phyloP scores from a whole-genome alignment of 1,140 invertebrate genomes.

The Colletes latitarsis region DNA sequence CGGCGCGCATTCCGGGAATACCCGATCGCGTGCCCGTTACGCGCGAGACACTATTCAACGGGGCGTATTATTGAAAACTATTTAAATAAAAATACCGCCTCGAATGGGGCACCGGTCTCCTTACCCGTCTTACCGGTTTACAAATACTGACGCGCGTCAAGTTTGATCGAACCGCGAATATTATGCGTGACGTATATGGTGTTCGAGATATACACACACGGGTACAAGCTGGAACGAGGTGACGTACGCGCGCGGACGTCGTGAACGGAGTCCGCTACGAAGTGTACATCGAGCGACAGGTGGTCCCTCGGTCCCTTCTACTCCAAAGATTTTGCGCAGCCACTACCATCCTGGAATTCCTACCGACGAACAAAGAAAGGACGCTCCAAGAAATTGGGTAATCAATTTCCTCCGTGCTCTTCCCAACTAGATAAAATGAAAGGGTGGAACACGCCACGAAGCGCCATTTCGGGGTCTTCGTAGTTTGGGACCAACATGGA shows the following conservation, averaged over 20 bases:
- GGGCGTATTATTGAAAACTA: constrained; percentile 35
- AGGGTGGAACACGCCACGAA: no score
- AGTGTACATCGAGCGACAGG: constrained; percentile 61
- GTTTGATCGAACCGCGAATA: constrained; percentile 62
- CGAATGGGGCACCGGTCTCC: constrained; percentile 22
- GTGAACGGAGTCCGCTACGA: constrained; percentile 46
- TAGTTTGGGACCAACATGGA: no score
- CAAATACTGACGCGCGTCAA: constrained; percentile 54
- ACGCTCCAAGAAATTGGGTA: constrained; percentile 13
- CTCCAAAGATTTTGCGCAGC: constrained; percentile 56
- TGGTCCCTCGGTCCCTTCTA: constrained; percentile 60
- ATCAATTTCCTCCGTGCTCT: constrained; percentile 4
- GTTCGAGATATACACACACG: constrained; percentile 37
- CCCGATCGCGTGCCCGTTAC: constrained; percentile 38
- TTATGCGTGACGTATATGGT: constrained; percentile 49
- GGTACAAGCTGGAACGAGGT: constrained; percentile 11
- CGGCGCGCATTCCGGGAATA: constrained; percentile 13
- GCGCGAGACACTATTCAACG: constrained; percentile 9
- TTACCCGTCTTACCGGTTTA: constrained; percentile 48
- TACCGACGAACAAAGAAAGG: constrained; percentile 32
- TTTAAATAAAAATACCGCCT: constrained; percentile 41
- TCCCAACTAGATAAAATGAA: no score
- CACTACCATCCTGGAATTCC: constrained; percentile 49
- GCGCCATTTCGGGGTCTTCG: no score
- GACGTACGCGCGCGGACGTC: constrained; percentile 45